These are phyloP conservation scores for Eustalomyia histrio DNA, from an alignment of 2,888 invertebrate species.

Conservation along the genomic window DNA sequence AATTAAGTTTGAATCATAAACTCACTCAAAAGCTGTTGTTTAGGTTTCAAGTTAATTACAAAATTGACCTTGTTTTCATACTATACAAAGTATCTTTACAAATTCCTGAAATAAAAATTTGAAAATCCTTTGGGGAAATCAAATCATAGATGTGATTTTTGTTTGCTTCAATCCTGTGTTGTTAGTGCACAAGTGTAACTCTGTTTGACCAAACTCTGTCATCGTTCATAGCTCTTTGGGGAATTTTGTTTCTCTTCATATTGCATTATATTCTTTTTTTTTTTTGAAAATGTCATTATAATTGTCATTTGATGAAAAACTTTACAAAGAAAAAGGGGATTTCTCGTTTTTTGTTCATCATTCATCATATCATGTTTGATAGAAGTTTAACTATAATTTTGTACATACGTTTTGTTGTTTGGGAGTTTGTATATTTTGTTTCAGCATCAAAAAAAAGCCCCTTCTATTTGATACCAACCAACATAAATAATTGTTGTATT, in stretches of 20 bases:
- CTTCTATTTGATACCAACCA: constrained; percentile 11
- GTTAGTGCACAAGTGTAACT: neutral
- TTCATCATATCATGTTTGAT: constrained; percentile 10
- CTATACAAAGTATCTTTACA: neutral
- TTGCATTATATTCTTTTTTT: neutral
- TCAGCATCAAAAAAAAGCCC: neutral
- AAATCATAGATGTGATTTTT: constrained; percentile 3
- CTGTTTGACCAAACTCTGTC: neutral
- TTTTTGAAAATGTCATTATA: constrained; percentile 1
- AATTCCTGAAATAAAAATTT: neutral
- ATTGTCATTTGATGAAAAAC: neutral
- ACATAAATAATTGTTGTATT: constrained; percentile 52
- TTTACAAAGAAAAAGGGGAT: neutral
- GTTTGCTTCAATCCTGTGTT: constrained; percentile 6
- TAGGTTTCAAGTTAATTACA: neutral
- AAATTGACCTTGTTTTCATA: neutral
- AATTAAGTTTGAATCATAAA: neutral
- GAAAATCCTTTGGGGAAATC: constrained; percentile 1
- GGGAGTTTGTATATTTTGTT: too few species aligned
- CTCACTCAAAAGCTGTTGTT: too few species aligned
- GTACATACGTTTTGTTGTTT: constrained; percentile 11
- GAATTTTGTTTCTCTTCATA: neutral
- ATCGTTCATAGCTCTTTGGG: constrained; percentile 2
- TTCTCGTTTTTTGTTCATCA: neutral
- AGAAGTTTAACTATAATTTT: constrained; percentile 18